Base-by-base conservation (phyloP, 2,797 vertebrate species). In the Syncerus caffer region DNA sequence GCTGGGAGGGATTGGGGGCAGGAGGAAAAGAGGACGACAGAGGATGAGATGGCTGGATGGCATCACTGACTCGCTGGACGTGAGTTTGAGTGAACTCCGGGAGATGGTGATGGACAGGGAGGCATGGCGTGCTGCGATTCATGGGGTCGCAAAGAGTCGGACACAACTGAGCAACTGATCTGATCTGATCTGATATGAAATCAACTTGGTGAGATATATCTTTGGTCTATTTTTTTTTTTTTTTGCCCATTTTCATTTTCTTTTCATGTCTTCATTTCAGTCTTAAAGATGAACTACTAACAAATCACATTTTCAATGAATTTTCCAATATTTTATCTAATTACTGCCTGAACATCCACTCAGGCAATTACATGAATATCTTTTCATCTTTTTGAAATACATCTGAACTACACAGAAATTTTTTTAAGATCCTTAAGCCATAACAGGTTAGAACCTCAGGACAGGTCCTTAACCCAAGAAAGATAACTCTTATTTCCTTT, bases 331-430 rank as follows among this genome's bases (percentile, higher is more conserved):
- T 89, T 67, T 89, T 86, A 45, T 85, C n/a, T 94, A 83, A 92
- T 95, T 90, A 47, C 53, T 90, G 3, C 67, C 53, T 7, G 38
- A 88, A 95, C 42, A 83, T 62, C 45, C 55, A 71, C 82, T 85
- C 14, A 55, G 64, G 42, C 60, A 97, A 89, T 90, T 96, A 93
- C 85, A 95, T 88, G 67, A 90, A 60, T 85, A 84, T 9, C 71
- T 96, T 55, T 90, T 85, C 92, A 95, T 55, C 80, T 67, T 97
- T 83, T 34, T 74, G 15, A 92, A 96, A 94, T 92, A 90, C 57
- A 85, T 71, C 34, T 97, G 50, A 92, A 88, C 55, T 88, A 67
- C 80, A 47, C 25, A 92, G 62, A 96, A 90, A 74, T 76, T 38
- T 55, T 71, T 55, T 3, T 38, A 90, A 92, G 96, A 50, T 23